Conservation (phyloP, 1,140 invertebrate genomes). For the Bathynomus jamesi region DNA sequence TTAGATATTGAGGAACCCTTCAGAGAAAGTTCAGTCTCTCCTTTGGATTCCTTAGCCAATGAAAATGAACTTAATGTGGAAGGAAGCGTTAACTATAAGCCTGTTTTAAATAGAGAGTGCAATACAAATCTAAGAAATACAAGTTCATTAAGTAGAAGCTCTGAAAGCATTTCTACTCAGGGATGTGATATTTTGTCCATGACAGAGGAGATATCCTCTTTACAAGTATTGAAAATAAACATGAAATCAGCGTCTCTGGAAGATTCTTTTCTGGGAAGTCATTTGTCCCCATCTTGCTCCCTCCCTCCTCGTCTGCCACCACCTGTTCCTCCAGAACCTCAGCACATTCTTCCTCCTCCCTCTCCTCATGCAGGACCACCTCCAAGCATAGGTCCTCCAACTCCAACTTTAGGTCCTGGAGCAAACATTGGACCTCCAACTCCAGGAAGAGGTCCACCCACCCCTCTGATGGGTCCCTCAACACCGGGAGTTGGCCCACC, state of each 20-base stretch:
- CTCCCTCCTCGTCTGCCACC: neutral
- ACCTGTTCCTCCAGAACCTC: neutral
- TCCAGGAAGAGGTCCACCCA: neutral
- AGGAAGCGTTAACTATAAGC: neutral
- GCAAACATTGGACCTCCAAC: neutral
- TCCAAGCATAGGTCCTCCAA: neutral
- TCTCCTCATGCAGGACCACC: neutral
- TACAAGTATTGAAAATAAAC: neutral
- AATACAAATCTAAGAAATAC: neutral
- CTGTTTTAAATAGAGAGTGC: neutral
- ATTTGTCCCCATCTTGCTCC: neutral
- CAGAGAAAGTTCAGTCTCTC: neutral
- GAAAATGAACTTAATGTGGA: neutral
- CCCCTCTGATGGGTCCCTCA: neutral
- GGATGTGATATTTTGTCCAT: neutral
- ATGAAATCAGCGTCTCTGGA: neutral
- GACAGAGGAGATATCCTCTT: neutral
- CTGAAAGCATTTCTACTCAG: neutral
- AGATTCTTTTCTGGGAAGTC: neutral
- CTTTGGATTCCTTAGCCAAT: neutral
- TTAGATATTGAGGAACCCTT: neutral
- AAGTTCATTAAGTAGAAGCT: neutral
- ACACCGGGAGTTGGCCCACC: neutral
- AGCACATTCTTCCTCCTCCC: neutral
- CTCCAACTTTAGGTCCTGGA: neutral